Evolutionary conservation across 2,113 vertebrate genomes (phyloP), one percentile per base, ranked within the genome.

Genomic region (Psittacula cyanocephala): DNA sequence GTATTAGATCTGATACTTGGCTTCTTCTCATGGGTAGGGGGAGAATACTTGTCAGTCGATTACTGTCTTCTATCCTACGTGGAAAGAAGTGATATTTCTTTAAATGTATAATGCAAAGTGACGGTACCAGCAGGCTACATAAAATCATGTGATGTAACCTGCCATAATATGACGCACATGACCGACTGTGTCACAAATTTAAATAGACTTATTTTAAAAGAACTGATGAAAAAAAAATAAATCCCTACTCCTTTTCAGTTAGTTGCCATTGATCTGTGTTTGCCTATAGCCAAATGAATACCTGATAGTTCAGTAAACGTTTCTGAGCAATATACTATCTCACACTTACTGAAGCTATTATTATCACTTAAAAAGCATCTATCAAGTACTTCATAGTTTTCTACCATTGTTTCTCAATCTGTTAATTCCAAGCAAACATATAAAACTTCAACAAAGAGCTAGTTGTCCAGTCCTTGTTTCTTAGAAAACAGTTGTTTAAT

Each of bases 31-130:
- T 31, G 33, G 82, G 86, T 94, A 96, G 81, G 19, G 9, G 77
- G 62, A 93, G 94, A 95, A 95, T 88, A 75, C 78, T 96, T 95
- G 69, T 95, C 93, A 96, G 81, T 63, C 95, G 91, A 95, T 97
- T 94, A 88, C 83, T 79, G 86, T 94, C 81, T 95, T 94, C 84
- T 50, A 86, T 65, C 11, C 78, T 82, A 95, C 0, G 23, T 96
- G 91, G 91, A 97, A 97, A 95, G 44, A 80, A 93, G 57, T 72
- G 65, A 46, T 90, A 93, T 86, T 95, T 96, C 76, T 96, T 97
- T 97, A 97, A 97, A 96, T 92, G 46, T 74, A 70, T 86, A 95
- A 94, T 87, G 75, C 70, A 95, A 88, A 95, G 80, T 94, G 89
- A 96, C 67, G 50, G 95, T 96, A 93, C 88, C 92, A 96, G 79